A percentile compares a stretch with the other conserved stretches of the same genome.
phyloP scores from a whole-genome alignment of 2,113 vertebrate genomes.

The Archilochus colubris region DNA sequence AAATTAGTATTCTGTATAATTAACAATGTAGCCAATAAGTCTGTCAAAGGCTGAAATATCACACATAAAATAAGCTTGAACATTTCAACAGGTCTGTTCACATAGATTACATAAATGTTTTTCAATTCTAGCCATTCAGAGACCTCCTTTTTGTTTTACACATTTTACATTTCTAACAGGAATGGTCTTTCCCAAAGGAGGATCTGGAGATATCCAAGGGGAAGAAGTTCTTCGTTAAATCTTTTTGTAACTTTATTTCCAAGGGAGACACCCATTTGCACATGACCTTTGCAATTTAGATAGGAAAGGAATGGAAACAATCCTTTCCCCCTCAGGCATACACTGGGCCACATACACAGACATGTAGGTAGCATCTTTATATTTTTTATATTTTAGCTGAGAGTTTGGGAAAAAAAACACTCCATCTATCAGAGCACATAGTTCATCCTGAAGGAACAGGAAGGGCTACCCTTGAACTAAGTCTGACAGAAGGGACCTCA shows the following conservation, averaged over 20 bases:
- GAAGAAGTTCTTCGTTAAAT: not conserved
- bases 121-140: not conserved
- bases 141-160: not conserved
- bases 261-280: not conserved
- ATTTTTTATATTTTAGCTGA: not conserved
- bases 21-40: constrained; percentile 24
- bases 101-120: not conserved
- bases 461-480: not conserved
- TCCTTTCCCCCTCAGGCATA: not conserved
- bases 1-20: constrained; percentile 55
- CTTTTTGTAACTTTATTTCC: not conserved
- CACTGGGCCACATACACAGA: not conserved
- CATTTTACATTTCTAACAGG: not conserved
- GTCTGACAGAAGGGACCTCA: not conserved
- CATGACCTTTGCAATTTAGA: not conserved
- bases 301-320: not conserved
- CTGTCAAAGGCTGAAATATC: constrained; percentile 11
- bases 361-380: not conserved
- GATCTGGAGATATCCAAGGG: not conserved
- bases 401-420: not conserved
- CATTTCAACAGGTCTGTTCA: not conserved
- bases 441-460: not conserved
- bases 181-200: not conserved
- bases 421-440: not conserved
- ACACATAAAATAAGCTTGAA: constrained; percentile 3